Evolutionary conservation across 2,797 vertebrate genomes (phyloP), one percentile per base, ranked within the genome.

Genomic region (Diplodus puntazzo): DNA sequence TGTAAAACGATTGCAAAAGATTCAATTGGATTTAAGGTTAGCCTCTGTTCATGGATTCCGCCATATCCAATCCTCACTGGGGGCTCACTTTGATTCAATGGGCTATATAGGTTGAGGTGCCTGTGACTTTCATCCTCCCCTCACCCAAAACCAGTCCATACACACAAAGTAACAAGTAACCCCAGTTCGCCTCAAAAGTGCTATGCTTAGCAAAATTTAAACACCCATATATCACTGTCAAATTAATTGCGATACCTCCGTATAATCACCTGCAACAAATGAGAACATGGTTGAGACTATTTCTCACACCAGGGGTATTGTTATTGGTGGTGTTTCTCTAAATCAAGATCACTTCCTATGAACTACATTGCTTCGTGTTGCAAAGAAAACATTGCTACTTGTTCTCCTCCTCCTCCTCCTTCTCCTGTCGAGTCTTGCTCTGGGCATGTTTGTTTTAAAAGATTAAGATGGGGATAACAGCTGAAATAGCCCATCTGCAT

Each of bases 11-110:
- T 91, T 85, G 82, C 71, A 65, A 69, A 87, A 88, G 84, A 87
- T 91, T 91, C 72, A 79, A 77, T 85, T 82, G 87, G 86, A 87
- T 90, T 91, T 87, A 86, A 88, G 86, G 87, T 74, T 85, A 77
- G 81, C 74, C 72, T 79, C 67, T 85, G 87, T 86, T 86, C 83
- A 64, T 71, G 88, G 80, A 82, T 82, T 62, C 66, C 81, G 79
- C 77, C 73, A 73, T 81, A 76, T 79, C 86, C 81, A 85, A 80
- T 88, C 80, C 73, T 66, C 82, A 78, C 83, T 75, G 74, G 73
- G 34, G 77, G 62, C 76, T 81, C 73, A 12, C 70, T 62, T 64
- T 78, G 75, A 85, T 82, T 82, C 83, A 81, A 42, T 80, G 75
- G 46, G 62, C 72, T 48, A 30, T 72, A 66, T 58, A 60, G 59